Evolutionary conservation across 1,140 invertebrate genomes (phyloP), one percentile per base, ranked within the genome.

Genomic region (Aphelenchoides fujianensis): DNA sequence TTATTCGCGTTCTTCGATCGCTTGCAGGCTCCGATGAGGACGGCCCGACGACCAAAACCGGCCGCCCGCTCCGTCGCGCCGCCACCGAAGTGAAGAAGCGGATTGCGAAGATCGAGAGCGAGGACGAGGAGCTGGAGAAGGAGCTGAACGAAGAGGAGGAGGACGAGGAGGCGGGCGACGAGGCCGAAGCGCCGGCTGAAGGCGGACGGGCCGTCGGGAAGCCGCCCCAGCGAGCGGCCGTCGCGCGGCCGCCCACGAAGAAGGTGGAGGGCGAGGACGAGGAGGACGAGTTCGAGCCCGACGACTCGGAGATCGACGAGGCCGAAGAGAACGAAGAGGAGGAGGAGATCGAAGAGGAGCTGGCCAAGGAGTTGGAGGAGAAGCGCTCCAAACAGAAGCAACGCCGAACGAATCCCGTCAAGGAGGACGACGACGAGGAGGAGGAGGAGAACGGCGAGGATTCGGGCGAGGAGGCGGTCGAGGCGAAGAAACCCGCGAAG

Each of bases 1-100:
- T n/a, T n/a, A n/a, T n/a, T n/a, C n/a, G n/a, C n/a, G n/a, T n/a
- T n/a, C n/a, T n/a, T n/a, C n/a, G n/a, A n/a, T n/a, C n/a, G n/a
- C n/a, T n/a, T n/a, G n/a, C n/a, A n/a, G n/a, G n/a, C n/a, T n/a
- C n/a, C n/a, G n/a, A n/a, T n/a, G n/a, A n/a, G n/a, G n/a, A n/a
- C n/a, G n/a, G n/a, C n/a, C n/a, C n/a, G n/a, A n/a, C n/a, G n/a
- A n/a, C n/a, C n/a, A n/a, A n/a, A 55, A 70, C 23, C 23, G 72
- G 72, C n/a, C 68, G 72, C n/a, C 72, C 72, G 16, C 66, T 75
- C 12, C 57, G 72, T n/a, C 23, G 48, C 19, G 72, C 72, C 7
- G 72, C 72, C 30, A 57, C 27, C 19, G 73, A 74, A 34, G 54
- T 75, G 16, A 75, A 70, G 3, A 54, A 76, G 23, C 73, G 74